Conservation (phyloP, 2,888 invertebrate species). For the Halocaridina rubra region DNA sequence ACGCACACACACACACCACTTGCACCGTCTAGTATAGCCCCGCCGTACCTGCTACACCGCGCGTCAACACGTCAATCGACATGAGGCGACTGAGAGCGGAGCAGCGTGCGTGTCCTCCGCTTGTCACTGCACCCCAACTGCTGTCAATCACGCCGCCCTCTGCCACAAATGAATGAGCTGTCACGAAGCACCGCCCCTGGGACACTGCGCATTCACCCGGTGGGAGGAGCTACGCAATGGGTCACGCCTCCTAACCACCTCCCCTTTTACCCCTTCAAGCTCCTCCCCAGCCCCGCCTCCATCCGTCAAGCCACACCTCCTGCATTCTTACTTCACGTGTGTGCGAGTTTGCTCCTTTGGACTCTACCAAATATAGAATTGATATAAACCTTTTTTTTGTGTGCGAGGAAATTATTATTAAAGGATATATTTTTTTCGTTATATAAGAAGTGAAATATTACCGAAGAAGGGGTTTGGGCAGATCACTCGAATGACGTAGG, state of each 20-base stretch:
- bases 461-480: background rate
- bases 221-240: slow-evolving; percentile 44
- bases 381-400: slow-evolving; percentile 54
- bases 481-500: background rate
- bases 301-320: slow-evolving; percentile 40
- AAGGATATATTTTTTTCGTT: slow-evolving; percentile 48
- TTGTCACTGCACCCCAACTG: slow-evolving; percentile 64
- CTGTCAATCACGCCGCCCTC: slow-evolving; percentile 64
- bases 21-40: slow-evolving; percentile 62
- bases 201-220: slow-evolving; percentile 49
- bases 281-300: slow-evolving; percentile 52
- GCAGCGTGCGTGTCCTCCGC: slow-evolving; percentile 64
- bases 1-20: slow-evolving; percentile 59
- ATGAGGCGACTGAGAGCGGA: slow-evolving; percentile 64
- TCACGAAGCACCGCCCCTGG: slow-evolving; percentile 63
- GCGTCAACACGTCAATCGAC: slow-evolving; percentile 64
- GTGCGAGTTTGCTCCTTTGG: slow-evolving; percentile 31
- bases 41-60: slow-evolving; percentile 62
- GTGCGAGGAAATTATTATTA: slow-evolving; percentile 49
- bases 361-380: slow-evolving; percentile 54
- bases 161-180: slow-evolving; percentile 64
- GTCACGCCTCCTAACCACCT: slow-evolving; percentile 27
- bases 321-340: slow-evolving; percentile 54
- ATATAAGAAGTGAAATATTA: slow-evolving; percentile 37
- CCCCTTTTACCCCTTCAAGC: slow-evolving; percentile 44